A percentile compares a stretch with the other conserved stretches of the same genome.
These are phyloP conservation scores for Tenrec ecaudatus DNA, from an alignment of 2,113 vertebrate genomes.

Conservation along the genomic window DNA sequence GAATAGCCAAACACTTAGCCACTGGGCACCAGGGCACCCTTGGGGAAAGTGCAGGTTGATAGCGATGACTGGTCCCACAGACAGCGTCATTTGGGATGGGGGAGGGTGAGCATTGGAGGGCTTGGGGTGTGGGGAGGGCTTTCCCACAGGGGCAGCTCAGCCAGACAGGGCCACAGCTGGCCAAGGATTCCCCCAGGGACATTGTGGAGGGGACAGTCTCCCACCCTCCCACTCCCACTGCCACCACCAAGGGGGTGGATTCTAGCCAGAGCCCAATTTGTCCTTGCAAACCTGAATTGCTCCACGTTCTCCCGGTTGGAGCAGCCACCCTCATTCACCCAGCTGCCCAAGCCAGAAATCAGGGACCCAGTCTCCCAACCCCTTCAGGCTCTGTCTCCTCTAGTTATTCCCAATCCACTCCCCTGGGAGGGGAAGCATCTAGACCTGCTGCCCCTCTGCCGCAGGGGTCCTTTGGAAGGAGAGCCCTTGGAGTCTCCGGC, in stretches of 20 bases:
- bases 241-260: background rate
- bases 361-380: background rate
- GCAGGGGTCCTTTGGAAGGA: background rate
- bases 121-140: no score
- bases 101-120: no score
- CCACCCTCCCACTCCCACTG: background rate
- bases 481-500: background rate
- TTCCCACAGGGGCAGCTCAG: background rate
- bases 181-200: background rate
- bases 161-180: background rate
- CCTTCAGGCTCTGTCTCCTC: background rate
- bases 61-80: background rate
- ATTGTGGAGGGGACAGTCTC: background rate
- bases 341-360: background rate
- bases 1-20: no score
- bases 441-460: background rate
- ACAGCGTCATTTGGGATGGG: no score
- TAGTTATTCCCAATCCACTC: background rate
- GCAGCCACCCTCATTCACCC: background rate
- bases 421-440: background rate
- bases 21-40: no score
- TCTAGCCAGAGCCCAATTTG: background rate
- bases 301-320: background rate
- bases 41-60: background rate
- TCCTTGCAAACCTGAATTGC: conserved; percentile 28